phyloP scores from a whole-genome alignment of 2,797 vertebrate genomes.

The Chloroceryle inda region DNA sequence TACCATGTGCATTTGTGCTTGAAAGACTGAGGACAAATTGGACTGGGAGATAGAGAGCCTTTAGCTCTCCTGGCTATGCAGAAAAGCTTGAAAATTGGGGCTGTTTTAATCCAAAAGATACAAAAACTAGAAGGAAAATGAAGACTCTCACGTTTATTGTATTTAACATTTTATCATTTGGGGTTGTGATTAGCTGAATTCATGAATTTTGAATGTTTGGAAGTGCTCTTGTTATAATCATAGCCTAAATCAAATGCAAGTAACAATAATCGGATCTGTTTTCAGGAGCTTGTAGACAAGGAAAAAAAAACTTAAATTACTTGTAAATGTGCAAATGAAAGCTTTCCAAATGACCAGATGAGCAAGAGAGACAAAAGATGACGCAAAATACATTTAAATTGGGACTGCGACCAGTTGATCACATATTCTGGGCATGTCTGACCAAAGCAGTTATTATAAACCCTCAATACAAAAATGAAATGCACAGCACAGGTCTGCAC shows the following conservation, averaged over 20 bases:
- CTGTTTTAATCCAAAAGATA: conserved; percentile 5
- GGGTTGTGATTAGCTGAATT: conserved; percentile 21
- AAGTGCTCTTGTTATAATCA: conserved; percentile 19
- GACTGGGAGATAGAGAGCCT: neutral
- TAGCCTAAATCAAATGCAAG: conserved; percentile 35
- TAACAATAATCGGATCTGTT: conserved; percentile 24
- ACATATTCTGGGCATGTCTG: conserved; percentile 54
- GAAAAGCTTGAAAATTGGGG: conserved; percentile 17
- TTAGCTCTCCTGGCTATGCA: neutral
- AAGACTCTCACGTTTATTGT: conserved; percentile 18
- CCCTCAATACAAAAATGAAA: neutral
- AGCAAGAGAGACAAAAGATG: conserved; percentile 12
- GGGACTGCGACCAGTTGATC: conserved; percentile 18
- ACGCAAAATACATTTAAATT: neutral
- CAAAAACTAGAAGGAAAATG: conserved; percentile 27
- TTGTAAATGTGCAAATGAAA: conserved; percentile 47
- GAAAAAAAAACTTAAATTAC: neutral
- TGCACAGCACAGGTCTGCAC: neutral
- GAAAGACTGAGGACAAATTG: neutral
- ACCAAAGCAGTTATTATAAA: conserved; percentile 40
- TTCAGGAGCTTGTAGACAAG: neutral
- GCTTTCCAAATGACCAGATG: conserved; percentile 49
- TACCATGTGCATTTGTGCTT: neutral
- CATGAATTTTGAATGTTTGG: conserved; percentile 62
- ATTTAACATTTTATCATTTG: conserved; percentile 57